Percentiles rank a stretch among this genome's conserved stretches.
phyloP scores from a whole-genome alignment of 2,797 vertebrate species.

The Stomatorhinus walkeri region DNA sequence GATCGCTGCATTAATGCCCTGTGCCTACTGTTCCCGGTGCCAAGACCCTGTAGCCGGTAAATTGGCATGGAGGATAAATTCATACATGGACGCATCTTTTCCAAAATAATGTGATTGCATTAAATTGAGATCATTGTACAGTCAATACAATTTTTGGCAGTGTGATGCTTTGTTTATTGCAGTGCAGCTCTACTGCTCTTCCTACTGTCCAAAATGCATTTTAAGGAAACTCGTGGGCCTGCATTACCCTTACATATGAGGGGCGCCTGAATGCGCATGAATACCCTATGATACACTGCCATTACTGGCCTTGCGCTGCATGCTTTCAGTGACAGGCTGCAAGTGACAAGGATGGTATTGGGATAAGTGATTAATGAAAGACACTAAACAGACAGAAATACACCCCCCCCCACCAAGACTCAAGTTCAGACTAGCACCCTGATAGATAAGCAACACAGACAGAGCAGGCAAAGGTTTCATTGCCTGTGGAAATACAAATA shows the following conservation, averaged over 20 bases:
- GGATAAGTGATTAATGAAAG: background rate
- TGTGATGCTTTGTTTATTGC: background rate
- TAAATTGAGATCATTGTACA: background rate
- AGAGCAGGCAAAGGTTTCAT: background rate
- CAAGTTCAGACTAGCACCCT: background rate
- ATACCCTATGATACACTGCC: background rate
- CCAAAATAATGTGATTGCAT: background rate
- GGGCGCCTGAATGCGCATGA: background rate
- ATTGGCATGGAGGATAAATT: background rate
- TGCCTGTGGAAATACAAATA: background rate
- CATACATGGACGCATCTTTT: background rate
- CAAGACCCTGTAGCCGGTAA: background rate
- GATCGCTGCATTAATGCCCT: background rate
- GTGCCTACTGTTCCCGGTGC: background rate
- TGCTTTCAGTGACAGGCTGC: background rate
- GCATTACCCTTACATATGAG: background rate
- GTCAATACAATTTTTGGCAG: background rate
- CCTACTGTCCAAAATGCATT: background rate
- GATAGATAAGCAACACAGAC: background rate
- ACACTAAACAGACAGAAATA: background rate
- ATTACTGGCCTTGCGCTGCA: background rate
- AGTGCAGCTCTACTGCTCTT: background rate
- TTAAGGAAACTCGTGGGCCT: background rate
- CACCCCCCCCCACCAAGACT: background rate
- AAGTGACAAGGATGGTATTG: background rate